A percentile compares a stretch with the other conserved stretches of the same genome.
Evolutionary conservation across 1,140 invertebrate genomes (phyloP).

Genomic region (Pseudomyrmex sp.): DNA sequence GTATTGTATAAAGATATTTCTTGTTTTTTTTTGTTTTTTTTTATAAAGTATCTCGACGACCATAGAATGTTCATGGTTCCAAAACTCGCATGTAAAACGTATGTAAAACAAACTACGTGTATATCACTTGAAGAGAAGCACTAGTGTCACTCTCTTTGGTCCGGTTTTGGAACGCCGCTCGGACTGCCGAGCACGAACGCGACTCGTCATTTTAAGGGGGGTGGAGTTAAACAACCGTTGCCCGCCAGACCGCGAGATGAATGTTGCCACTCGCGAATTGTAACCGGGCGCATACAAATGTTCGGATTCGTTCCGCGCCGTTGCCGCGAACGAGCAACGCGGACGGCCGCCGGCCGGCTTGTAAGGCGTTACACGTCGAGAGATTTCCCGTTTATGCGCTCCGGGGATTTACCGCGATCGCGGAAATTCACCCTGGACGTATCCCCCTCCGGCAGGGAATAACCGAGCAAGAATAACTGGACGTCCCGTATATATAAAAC

Average conservation of each 20-base stretch:
- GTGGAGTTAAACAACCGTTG: conserved; percentile 23
- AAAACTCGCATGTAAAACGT: conserved; percentile 9
- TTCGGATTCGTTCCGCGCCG: conserved; percentile 39
- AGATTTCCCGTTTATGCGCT: conserved; percentile 46
- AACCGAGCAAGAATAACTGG: conserved; percentile 42
- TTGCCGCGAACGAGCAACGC: conserved; percentile 25
- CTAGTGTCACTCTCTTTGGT: conserved; percentile 26
- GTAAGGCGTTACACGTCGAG: conserved; percentile 55
- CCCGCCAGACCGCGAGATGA: conserved; percentile 21
- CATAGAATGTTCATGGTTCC: neutral
- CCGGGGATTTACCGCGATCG: conserved; percentile 45
- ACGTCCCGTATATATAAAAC: conserved; percentile 30
- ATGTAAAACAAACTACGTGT: conserved; percentile 8
- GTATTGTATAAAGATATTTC: neutral
- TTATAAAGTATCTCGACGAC: neutral
- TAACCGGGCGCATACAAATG: conserved; percentile 64
- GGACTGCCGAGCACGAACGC: neutral
- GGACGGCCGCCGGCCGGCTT: neutral
- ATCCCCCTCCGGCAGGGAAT: neutral
- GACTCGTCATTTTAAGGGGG: conserved; percentile 50
- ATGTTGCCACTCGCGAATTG: conserved; percentile 47
- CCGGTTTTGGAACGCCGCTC: conserved; percentile 15
- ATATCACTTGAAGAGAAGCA: conserved; percentile 16
- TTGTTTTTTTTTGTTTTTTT: neutral
- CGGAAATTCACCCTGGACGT: conserved; percentile 46